Base-by-base conservation (phyloP, 2,888 invertebrate species). In the Corythucha ciliata region DNA sequence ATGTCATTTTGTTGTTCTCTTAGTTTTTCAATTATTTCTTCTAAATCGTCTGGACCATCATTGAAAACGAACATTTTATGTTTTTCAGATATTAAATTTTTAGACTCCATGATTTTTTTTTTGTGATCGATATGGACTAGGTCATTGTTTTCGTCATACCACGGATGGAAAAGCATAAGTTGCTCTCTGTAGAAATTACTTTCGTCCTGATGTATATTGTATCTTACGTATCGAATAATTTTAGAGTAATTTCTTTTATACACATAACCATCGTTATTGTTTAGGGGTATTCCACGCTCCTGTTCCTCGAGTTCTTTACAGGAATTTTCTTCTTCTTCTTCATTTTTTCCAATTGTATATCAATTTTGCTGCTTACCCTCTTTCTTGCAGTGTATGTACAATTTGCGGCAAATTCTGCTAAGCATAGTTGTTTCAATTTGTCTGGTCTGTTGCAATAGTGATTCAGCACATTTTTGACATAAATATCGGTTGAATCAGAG, bases 361-460 rank as follows among this genome's bases (percentile, higher is more conserved):
- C n/a, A n/a, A n/a, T n/a, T n/a, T n/a, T n/a, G n/a, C n/a, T n/a
- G n/a, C n/a, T n/a, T n/a, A n/a, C n/a, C n/a, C n/a, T n/a, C n/a
- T n/a, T 36, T 36, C 12, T 26, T 26, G n/a, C 39, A 24, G 18
- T 14, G 27, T 34, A 55, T 8, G 52, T 50, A 33, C 54, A 61
- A 2, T 22, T 16, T 0, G 58, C 48, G 1, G 59, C 60, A 59
- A 63, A 62, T n/a, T 62, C 57, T 2, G 63, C 63, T 2, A 63
- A 54, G 48, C 60, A 61, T 5, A 59, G 41, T 16, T 58, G 27
- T 39, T 63, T 57, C n/a, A 64, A 37, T 8, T 41, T 24, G 8
- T 52, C 34, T 27, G 63, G 62, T 36, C 64, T 41, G 8, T 58
- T 52, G 7, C 48, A 24, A 51, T 65, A 65, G 14, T 61, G 55